Base-by-base conservation (phyloP, 2,888 invertebrate species). In the Steinernema carpocapsae region DNA sequence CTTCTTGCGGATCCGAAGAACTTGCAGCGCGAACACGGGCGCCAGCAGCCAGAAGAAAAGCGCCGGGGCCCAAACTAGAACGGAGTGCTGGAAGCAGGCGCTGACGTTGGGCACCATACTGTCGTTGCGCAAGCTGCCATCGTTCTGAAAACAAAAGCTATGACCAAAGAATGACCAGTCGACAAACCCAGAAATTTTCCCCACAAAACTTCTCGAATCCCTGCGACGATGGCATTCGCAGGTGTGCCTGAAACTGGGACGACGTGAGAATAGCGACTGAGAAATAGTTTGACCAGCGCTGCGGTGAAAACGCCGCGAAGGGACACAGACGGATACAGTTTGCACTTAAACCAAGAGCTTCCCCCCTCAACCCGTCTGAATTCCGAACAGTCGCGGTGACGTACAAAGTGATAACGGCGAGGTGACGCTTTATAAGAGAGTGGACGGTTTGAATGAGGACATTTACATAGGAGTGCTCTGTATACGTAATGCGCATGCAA, bases 31-130 rank as follows among this genome's bases (percentile, higher is more conserved):
- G 24, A 82, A 74, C 26, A 77, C 56, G 10, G 83, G 83, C 3
- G 78, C 74, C n/a, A 84, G 80, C 0, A 82, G 37, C 71, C 80
- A 81, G 74, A 80, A 82, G 45, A 78, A 80, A 12, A 74, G 32
- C 7, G 82, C 75, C 22, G 86, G 86, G 24, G 79, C 73, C 83
- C 83, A 86, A 42, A 84, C 80, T 71, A 86, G 79, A n/a, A 82
- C 59, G n/a, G 84, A 84, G 72, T 85, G 83, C 76, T 85, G 86
- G 52, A 79, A 77, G 76, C 86, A 86, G 72, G 77, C 73, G 19
- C 81, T 81, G 10, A 85, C 70, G 72, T 84, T 86, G 17, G 86
- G 85, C 4, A 86, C 19, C 17, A 48, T 26, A 14, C 72, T 70
- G n/a, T 64, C 64, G 32, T 64, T 64, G 64, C 32, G 32, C 17